These are phyloP conservation scores for Lottia gigantea DNA, from an alignment of 2,888 invertebrate genomes.

Conservation along the genomic window DNA sequence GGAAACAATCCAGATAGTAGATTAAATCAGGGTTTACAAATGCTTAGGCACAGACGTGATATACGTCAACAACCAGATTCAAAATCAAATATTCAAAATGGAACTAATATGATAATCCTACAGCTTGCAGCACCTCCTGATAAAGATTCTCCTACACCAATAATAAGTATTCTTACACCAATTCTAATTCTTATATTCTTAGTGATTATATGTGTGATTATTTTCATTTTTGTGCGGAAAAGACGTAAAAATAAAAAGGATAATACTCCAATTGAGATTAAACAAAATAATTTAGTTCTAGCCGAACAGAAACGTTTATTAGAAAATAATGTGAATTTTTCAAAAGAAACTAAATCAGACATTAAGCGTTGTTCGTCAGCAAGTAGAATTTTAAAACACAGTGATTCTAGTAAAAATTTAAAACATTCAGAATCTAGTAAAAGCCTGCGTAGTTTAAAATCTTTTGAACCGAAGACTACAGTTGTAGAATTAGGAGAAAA, in stretches of 20 bases:
- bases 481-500: slow-evolving; percentile 15
- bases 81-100: slow-evolving; percentile 35
- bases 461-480: background rate
- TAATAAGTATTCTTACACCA: slow-evolving; percentile 1
- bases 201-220: slow-evolving; percentile 16
- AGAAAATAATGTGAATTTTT: slow-evolving; percentile 3
- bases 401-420: background rate
- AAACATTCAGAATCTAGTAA: slow-evolving; percentile 6
- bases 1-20: background rate
- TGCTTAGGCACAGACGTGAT: slow-evolving; percentile 10
- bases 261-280: background rate
- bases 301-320: background rate
- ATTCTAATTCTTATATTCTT: slow-evolving; percentile 17
- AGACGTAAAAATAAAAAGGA: slow-evolving; percentile 24
- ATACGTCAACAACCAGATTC: background rate
- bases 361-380: background rate
- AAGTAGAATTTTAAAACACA: background rate
- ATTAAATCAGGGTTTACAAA: background rate
- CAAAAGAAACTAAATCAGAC: background rate
- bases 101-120: slow-evolving; percentile 49
- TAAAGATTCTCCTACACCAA: background rate
- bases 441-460: background rate
- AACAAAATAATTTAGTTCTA: slow-evolving; percentile 1
- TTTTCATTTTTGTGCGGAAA: slow-evolving; percentile 21
- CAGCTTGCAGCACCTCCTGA: slow-evolving; percentile 12